Conservation (phyloP, 2,888 invertebrate genomes). For the Crioceris asparagi region DNA sequence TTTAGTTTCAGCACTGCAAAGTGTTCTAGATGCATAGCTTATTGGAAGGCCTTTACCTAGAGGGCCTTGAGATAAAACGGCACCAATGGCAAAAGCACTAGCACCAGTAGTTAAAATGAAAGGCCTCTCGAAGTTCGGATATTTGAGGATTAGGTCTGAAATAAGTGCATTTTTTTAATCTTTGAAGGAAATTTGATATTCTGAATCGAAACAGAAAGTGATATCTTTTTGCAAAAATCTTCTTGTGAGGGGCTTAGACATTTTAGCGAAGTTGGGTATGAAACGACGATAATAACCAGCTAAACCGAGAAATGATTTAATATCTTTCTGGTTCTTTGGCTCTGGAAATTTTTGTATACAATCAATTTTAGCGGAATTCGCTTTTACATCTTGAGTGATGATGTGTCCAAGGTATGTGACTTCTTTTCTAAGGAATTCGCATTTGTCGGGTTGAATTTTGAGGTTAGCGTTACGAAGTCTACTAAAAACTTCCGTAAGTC, state of each 20-base stretch:
- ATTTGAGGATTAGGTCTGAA: not conserved
- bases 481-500: too few species aligned
- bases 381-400: too few species aligned
- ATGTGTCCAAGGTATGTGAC: too few species aligned
- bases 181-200: too few species aligned
- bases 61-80: slow-evolving; percentile 26
- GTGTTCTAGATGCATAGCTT: slow-evolving; percentile 25
- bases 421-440: too few species aligned
- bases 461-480: too few species aligned
- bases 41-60: slow-evolving; percentile 28
- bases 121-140: not conserved
- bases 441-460: too few species aligned
- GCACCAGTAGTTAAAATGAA: slow-evolving; percentile 27
- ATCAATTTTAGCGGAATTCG: too few species aligned
- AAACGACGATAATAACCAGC: slow-evolving; percentile 1
- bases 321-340: not conserved
- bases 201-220: too few species aligned
- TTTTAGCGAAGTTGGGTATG: slow-evolving; percentile 8
- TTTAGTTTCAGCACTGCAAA: slow-evolving; percentile 24
- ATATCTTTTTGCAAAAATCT: too few species aligned
- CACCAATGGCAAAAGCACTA: slow-evolving; percentile 23
- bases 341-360: not conserved
- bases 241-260: slow-evolving; percentile 9
- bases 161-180: not conserved
- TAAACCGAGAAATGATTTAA: not conserved